Conservation (phyloP, 2,797 vertebrate genomes). For the Cyclura pinguis region DNA sequence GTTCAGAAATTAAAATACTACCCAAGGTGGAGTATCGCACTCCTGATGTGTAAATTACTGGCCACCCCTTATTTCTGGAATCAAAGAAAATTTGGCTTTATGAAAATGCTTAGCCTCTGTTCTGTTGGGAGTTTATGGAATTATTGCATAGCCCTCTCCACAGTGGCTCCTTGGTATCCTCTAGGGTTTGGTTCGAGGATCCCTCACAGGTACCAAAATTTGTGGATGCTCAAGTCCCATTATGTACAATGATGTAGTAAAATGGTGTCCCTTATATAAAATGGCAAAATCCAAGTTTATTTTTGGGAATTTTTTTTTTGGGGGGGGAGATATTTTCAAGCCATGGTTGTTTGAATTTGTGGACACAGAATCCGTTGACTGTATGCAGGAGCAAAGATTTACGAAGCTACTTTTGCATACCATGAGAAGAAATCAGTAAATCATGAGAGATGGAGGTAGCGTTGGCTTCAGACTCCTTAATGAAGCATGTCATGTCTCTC, state of each 20-base stretch:
- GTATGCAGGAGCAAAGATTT: not conserved
- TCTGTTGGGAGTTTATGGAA: not conserved
- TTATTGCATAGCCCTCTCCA: not conserved
- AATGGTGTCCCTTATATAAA: too few relatives aligned
- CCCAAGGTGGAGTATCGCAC: not conserved
- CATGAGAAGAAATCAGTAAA: conserved; percentile 1
- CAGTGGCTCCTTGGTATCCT: too few relatives aligned
- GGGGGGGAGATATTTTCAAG: too few relatives aligned
- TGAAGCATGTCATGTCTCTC: not conserved
- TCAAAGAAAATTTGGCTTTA: not conserved
- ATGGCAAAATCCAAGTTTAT: too few relatives aligned
- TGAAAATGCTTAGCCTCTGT: not conserved
- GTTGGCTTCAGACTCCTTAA: not conserved
- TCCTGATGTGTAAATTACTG: not conserved
- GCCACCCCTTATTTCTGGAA: not conserved
- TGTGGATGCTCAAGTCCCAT: too few relatives aligned
- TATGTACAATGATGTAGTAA: too few relatives aligned
- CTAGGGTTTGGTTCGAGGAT: too few relatives aligned
- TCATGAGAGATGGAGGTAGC: not conserved
- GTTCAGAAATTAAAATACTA: not conserved
- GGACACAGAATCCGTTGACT: too few relatives aligned
- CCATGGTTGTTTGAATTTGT: too few relatives aligned
- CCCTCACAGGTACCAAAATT: too few relatives aligned
- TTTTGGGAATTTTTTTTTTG: too few relatives aligned
- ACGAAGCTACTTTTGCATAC: not conserved